Base-by-base conservation (phyloP, 2,113 vertebrate species). In the Athene cunicularia region DNA sequence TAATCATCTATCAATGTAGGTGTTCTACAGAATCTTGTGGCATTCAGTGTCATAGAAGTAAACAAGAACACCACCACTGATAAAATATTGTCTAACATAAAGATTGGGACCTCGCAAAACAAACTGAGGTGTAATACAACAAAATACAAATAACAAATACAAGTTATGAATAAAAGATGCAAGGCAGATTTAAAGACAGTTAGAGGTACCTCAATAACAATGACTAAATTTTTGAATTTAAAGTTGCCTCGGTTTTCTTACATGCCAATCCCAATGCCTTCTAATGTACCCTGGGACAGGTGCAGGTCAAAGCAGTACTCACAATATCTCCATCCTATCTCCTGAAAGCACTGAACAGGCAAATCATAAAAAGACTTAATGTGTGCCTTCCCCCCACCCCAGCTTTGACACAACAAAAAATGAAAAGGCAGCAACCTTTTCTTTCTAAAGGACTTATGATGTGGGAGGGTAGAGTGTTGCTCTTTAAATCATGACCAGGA, bases 71-170 rank as follows among this genome's bases (percentile, higher is more conserved):
- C 6, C 11, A 73, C 10, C 15, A 39, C 30, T 70, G n/a, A 33
- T 28, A 63, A 76, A 70, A 56, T 19, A 4, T 10, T 80, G 26
- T 53, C 9, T 70, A 56, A 37, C 3, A 18, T 9, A 88, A 86
- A 1, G 0, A 27, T 55, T 60, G 16, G 5, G 11, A 85, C 5
- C 11, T 1, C 1, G 3, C 15, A 5, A 60, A 68, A 47, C 6
- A 60, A 75, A 50, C 6, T n/a, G 26, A 76, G 8, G 0, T 52
- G 8, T 49, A 83, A 80, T 23, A n/a, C 3, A 75, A 41, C 30
- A 85, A 85, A 39, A 39, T 39, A 39, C 39, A 39, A 39, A 12
- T 39, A 39, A 37, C 37, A 37, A 37, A 37, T 37, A 37, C 37
- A 37, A 88, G 41, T 50, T 64, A 50, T 11, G 11, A 83, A 59